Conservation (phyloP, 2,113 vertebrate genomes). For the Tupaia chinensis region DNA sequence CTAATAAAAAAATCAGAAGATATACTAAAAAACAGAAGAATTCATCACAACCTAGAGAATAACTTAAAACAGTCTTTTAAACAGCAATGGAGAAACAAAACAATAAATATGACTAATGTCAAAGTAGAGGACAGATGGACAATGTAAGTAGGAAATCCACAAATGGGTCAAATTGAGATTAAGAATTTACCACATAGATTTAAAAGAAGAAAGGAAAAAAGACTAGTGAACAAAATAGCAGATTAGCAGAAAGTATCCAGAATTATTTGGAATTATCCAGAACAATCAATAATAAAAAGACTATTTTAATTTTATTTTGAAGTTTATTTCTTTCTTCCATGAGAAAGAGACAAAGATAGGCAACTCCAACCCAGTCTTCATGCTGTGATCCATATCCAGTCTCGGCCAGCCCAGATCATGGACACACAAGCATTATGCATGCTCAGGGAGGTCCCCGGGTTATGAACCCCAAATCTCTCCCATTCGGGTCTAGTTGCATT, state of each 20-base stretch:
- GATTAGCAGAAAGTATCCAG: background rate
- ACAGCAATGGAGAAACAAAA: background rate
- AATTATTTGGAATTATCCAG: background rate
- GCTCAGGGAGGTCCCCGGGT: too few species aligned
- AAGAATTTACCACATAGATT: background rate
- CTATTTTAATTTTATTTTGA: background rate
- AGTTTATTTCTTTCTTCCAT: too few species aligned
- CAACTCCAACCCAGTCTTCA: too few species aligned
- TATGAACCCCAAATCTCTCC: too few species aligned
- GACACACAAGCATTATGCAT: too few species aligned
- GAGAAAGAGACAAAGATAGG: too few species aligned
- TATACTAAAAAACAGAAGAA: background rate
- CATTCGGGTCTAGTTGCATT: too few species aligned
- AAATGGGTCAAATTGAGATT: background rate
- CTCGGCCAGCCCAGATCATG: too few species aligned
- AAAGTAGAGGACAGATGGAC: background rate
- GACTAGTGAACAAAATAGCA: background rate
- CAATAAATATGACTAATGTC: background rate
- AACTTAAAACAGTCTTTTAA: background rate
- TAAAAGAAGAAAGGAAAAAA: background rate
- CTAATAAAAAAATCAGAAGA: background rate
- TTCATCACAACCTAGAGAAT: background rate
- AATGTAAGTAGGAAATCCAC: background rate
- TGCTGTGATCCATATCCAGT: too few species aligned
- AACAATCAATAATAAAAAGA: background rate